Evolutionary conservation across 2,888 invertebrate genomes (phyloP), one percentile per base, ranked within the genome.

Genomic region (Tribolium freemani): DNA sequence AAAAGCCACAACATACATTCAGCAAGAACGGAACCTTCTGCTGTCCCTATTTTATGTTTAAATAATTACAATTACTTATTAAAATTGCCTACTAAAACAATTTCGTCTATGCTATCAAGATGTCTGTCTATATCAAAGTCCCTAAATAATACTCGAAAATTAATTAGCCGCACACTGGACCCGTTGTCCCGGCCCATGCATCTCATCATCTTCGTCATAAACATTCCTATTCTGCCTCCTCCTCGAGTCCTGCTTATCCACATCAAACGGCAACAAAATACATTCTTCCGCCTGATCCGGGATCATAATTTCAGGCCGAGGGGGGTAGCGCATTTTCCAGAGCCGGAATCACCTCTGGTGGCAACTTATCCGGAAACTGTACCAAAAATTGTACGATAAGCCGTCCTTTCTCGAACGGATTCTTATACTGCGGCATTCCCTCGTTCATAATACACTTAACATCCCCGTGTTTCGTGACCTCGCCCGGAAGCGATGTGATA

Each of bases 351-450:
- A 93, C 88, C 83, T 93, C 91, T 53, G 92, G 89, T 56, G 93
- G 90, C 82, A 97, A 90, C 76, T 88, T 85, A 77, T 91, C 90
- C 0, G 96, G 96, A 89, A 98, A 98, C 82, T 94, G 93, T 61
- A 99, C 97, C 83, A 91, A 88, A 87, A 98, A 99, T 84, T 96
- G 95, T 75, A 99, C 92, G 76, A 98, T 93, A 64, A 99, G 91
- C 81, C 94, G 93, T 64, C 94, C 92, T 82, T 96, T 96, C 82
- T 96, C 96, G 85, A 96, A 95, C 44, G 98, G 98, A 88, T 96
- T 96, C 86, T 95, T 94, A 87, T 96, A 95, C 82, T 93, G 92
- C 0, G 99, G 99, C 98, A 99, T 99, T 79, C 99, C 99, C 89
- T 99, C 99, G 79, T 93, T 93, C 82, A 93, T 84, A 66, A 99